Evolutionary conservation across 1,140 invertebrate species (phyloP), one percentile per base, ranked within the genome.

Genomic region (Drosophila bifasciata): DNA sequence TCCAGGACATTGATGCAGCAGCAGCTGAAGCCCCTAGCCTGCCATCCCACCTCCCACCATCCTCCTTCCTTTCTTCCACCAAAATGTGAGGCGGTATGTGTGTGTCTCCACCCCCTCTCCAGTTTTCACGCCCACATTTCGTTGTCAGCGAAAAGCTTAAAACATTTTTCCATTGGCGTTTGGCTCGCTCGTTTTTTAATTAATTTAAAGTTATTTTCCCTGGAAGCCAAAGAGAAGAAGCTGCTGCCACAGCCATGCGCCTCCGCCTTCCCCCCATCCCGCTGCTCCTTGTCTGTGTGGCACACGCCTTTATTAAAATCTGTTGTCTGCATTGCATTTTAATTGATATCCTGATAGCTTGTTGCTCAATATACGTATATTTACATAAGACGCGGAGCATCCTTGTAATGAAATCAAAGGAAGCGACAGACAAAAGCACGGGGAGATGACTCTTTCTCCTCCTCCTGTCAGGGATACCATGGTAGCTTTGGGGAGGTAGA

Each of bases 191-290:
- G 32, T 36, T 86, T 86, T 86, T 86, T 88, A 86, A 86, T 86
- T 86, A 86, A 86, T 86, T 86, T 88, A 86, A 86, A 88, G 83
- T 86, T 86, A 86, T 86, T 86, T 88, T 72, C 61, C 78, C 80
- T 88, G 83, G 8, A 11, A 46, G 58, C 41, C 50, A 36, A 43
- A 41, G 70, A 52, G 56, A 50, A 52, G 50, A 55, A 57, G 45
- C 70, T 19, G 41, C 46, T 40, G 23, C 39, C 16, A 21, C 45
- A 46, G 5, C n/a, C 40, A 8, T 2, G 5, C 58, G 28, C 15
- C 11, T 7, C 9, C 39, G 39, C 52, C 56, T n/a, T n/a, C n/a
- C n/a, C n/a, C n/a, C n/a, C n/a, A n/a, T n/a, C n/a, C 5, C 17
- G 13, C 11, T 11, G 19, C 1, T n/a, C n/a, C n/a, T n/a, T 23